Base-by-base conservation (phyloP, 2,888 invertebrate species). In the Pinctada fucata region DNA sequence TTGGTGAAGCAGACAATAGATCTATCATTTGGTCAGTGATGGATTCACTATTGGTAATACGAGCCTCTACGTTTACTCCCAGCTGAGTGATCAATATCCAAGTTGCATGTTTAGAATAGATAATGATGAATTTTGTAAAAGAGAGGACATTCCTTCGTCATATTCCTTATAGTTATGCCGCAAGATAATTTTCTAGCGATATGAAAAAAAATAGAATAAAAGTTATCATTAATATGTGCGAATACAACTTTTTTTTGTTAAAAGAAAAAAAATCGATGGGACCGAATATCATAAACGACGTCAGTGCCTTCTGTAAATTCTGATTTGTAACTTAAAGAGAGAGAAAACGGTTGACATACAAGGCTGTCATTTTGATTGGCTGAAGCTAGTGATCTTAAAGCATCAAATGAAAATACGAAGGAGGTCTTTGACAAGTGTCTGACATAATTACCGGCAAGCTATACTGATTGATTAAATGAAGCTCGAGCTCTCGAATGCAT, bases 31-130 rank as follows among this genome's bases (percentile, higher is more conserved):
- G 58, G 58, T 58, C 58, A 58, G 8, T 58, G 58, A 58, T 58
- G 58, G 58, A 58, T 58, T 6, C 8, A 58, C 6, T 13, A 13
- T 58, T 58, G 6, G 58, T 10, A 13, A 6, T 58, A 10, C 13
- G 13, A 13, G 6, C 58, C 6, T 13, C 13, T 58, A 58, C 6
- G 6, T 13, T 13, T 58, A 58, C 13, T 6, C 58, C 8, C 58
- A 10, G 58, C 31, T 58, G 58, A 10, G 6, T 58, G 58, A 58
- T 58, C 58, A 58, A 58, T 58, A 58, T 6, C 6, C 13, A 13
- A 6, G 58, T 58, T 58, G 58, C 58, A 58, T 58, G 58, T 58
- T 58, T 58, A 10, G 58, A 58, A 58, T 58, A 58, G 58, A 58
- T 58, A 58, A 58, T 31, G 31, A 31, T 31, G 31, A 31, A 31